Evolutionary conservation across 2,888 invertebrate genomes (phyloP).

Genomic region (Drosophila phalerata): DNA sequence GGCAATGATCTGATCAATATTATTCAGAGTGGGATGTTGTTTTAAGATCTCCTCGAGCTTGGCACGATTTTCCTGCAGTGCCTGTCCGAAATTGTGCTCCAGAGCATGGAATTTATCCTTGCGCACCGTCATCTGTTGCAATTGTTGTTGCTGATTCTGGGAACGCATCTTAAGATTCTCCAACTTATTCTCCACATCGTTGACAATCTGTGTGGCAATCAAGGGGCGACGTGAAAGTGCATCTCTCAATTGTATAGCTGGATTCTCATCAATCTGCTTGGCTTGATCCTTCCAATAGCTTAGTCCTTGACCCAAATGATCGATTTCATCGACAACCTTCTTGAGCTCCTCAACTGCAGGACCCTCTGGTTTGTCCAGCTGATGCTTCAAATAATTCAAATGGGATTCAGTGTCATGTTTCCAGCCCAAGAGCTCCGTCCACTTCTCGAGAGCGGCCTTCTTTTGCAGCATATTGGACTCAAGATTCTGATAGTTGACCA

Average conservation of each 20-base stretch:
- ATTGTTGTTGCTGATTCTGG: constrained; percentile 88
- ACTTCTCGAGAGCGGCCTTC: constrained; percentile 91
- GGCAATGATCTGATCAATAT: constrained; percentile 85
- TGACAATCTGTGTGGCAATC: constrained; percentile 90
- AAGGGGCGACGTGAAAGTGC: constrained; percentile 90
- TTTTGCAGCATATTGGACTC: constrained; percentile 91
- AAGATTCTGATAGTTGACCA: constrained; percentile 91
- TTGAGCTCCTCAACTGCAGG: constrained; percentile 90
- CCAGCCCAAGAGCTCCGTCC: constrained; percentile 94
- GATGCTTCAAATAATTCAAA: constrained; percentile 92
- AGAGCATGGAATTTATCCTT: constrained; percentile 92
- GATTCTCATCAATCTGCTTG: constrained; percentile 89
- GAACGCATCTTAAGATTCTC: constrained; percentile 89
- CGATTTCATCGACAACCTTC: constrained; percentile 89
- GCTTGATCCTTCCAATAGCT: constrained; percentile 90
- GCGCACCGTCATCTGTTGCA: constrained; percentile 90
- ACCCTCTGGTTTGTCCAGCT: constrained; percentile 90
- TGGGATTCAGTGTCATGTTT: constrained; percentile 92
- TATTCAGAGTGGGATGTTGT: constrained; percentile 81
- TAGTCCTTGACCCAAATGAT: constrained; percentile 89
- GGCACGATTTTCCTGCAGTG: constrained; percentile 86
- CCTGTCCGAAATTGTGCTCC: constrained; percentile 90
- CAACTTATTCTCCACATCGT: constrained; percentile 90
- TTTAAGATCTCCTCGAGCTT: constrained; percentile 80
- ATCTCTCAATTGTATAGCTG: constrained; percentile 90